phyloP scores from a whole-genome alignment of 1,140 invertebrate species.

The Cotesia glomerata region DNA sequence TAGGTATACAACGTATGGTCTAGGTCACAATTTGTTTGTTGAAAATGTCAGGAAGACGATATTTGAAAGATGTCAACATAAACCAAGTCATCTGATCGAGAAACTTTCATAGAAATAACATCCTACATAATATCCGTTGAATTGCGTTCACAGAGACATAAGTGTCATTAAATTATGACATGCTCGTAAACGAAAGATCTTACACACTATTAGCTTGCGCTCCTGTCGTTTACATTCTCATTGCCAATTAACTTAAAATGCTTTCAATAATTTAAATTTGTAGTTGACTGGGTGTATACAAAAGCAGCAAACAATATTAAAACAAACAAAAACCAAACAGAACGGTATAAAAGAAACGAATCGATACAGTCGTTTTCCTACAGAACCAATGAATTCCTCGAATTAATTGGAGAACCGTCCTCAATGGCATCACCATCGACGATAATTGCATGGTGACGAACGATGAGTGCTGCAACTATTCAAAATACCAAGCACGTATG shows the following conservation, averaged over 20 bases:
- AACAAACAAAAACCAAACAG: too few relatives aligned
- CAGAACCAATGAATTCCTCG: conserved; percentile 19
- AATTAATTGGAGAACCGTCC: conserved; percentile 25
- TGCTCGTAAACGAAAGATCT: background rate
- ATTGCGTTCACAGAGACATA: background rate
- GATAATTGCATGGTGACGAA: conserved; percentile 28
- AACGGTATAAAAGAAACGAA: background rate
- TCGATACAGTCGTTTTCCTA: conserved; percentile 2
- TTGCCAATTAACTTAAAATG: background rate
- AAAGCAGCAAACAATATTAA: background rate
- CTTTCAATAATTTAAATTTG: too few relatives aligned
- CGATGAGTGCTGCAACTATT: conserved; percentile 26
- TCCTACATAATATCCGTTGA: background rate
- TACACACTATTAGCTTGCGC: background rate
- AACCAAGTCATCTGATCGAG: conserved; percentile 6
- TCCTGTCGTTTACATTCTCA: background rate
- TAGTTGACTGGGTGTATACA: background rate
- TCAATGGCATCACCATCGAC: conserved; percentile 24
- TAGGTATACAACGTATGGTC: background rate
- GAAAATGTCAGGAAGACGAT: background rate
- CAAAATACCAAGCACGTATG: conserved; percentile 27
- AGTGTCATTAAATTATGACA: conserved; percentile 5
- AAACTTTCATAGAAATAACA: conserved; percentile 3
- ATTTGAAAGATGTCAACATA: background rate
- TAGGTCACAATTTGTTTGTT: background rate